These are phyloP conservation scores for Vidua macroura DNA, from an alignment of 2,113 vertebrate species.

Conservation along the genomic window DNA sequence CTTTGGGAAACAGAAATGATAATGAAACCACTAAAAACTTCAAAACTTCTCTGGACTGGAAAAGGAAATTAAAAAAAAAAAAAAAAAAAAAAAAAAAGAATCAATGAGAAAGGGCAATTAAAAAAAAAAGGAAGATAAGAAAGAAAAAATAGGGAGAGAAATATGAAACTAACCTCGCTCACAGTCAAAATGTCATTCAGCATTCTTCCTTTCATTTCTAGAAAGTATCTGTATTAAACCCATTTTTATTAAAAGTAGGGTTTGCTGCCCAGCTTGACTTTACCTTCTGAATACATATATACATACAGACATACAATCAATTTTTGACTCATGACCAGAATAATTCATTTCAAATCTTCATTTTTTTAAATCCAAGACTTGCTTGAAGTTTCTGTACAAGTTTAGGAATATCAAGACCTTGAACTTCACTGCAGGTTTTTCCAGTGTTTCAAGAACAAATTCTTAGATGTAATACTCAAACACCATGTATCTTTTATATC, in stretches of 20 bases:
- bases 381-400: constrained; percentile 40
- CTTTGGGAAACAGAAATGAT: constrained; percentile 38
- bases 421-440: constrained; percentile 56
- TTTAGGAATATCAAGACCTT: constrained; percentile 62
- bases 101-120: not conserved
- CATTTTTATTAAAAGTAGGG: constrained; percentile 71
- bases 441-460: constrained; percentile 39
- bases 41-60: not conserved
- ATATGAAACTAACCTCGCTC: constrained; percentile 64
- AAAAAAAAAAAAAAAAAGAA: not conserved
- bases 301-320: not conserved
- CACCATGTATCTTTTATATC: not conserved
- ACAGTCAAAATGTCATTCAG: constrained; percentile 70
- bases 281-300: not conserved
- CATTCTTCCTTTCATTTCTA: constrained; percentile 65
- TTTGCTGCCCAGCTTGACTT: constrained; percentile 53
- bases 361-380: constrained; percentile 15
- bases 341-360: constrained; percentile 61
- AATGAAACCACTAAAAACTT: constrained; percentile 42
- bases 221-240: constrained; percentile 64
- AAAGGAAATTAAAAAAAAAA: not conserved
- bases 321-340: constrained; percentile 62
- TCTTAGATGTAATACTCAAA: constrained; percentile 6
- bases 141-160: not conserved
- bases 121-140: not conserved